These are phyloP conservation scores for Nothobranchius kuhntae DNA, from an alignment of 2,113 vertebrate species.

Conservation along the genomic window DNA sequence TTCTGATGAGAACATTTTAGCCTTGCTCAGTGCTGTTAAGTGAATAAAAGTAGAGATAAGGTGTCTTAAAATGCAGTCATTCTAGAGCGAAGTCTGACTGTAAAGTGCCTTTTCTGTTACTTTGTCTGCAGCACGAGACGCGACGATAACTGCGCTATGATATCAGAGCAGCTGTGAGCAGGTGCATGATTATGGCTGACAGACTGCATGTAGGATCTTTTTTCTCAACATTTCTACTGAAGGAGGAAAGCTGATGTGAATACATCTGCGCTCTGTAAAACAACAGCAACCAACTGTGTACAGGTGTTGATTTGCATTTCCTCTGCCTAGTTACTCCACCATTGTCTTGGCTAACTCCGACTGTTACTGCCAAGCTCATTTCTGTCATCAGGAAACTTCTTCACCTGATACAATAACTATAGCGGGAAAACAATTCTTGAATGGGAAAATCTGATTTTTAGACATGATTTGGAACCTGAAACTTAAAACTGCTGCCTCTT, in stretches of 20 bases:
- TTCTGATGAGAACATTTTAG: conserved; percentile 40
- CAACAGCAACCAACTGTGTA: conserved; percentile 46
- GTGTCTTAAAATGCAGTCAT: conserved; percentile 39
- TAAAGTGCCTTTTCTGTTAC: conserved; percentile 25
- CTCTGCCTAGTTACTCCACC: neutral
- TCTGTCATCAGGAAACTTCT: conserved; percentile 12
- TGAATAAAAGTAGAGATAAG: conserved; percentile 32
- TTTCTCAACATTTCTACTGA: conserved; percentile 42
- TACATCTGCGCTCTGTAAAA: conserved; percentile 57
- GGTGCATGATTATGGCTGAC: conserved; percentile 64
- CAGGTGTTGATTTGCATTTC: conserved; percentile 62
- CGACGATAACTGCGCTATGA: conserved; percentile 56
- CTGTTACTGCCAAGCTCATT: conserved; percentile 23
- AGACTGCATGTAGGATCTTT: conserved; percentile 56
- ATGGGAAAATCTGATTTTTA: conserved; percentile 3
- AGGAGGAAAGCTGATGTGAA: conserved; percentile 52
- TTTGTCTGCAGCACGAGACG: conserved; percentile 45
- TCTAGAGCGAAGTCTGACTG: conserved; percentile 23
- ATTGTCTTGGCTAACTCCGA: conserved; percentile 27
- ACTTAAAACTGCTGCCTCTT: neutral
- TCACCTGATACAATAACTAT: neutral
- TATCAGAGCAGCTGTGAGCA: conserved; percentile 60
- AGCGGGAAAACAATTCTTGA: neutral
- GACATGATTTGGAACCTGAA: conserved; percentile 13
- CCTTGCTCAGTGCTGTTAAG: conserved; percentile 12